A percentile compares a stretch with the other conserved stretches of the same genome.
These are phyloP conservation scores for Pseudopipra pipra DNA, from an alignment of 2,113 vertebrate genomes.

Conservation along the genomic window DNA sequence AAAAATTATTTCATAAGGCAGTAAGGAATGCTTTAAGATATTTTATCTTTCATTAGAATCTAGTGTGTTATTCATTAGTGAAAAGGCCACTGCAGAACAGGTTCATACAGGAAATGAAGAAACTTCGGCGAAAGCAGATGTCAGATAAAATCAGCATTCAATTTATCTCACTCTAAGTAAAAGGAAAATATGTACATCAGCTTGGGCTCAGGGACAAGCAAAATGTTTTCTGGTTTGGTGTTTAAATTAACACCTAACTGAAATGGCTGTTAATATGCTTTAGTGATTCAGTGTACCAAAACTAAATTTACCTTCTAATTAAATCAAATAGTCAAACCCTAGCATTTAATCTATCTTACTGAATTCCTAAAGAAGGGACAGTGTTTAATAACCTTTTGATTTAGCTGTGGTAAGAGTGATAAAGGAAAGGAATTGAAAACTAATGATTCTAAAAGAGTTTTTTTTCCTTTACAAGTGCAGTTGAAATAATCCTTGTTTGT, in stretches of 20 bases:
- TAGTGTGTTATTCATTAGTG: not conserved
- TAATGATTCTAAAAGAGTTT: not conserved
- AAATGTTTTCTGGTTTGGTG: not conserved
- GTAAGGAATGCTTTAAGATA: not conserved
- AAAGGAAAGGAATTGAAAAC: not conserved
- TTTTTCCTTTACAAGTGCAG: not conserved
- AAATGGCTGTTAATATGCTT: not conserved
- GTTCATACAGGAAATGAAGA: constrained; percentile 42
- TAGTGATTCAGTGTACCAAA: not conserved
- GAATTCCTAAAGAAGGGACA: not conserved
- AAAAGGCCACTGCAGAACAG: constrained; percentile 6
- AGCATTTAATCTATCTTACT: not conserved
- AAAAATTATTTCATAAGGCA: not conserved
- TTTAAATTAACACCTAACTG: not conserved
- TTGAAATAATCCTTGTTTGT: not conserved
- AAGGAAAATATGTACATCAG: not conserved
- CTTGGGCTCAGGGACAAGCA: not conserved
- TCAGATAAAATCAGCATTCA: constrained; percentile 8
- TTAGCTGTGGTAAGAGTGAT: not conserved
- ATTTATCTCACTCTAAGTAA: not conserved
- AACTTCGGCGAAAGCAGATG: constrained; percentile 5
- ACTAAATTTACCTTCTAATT: not conserved
- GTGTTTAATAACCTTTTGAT: not conserved
- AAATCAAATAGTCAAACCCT: not conserved
- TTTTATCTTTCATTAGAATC: constrained; percentile 14